Conservation (phyloP, 64 coral and sea anemone genomes). For the Pocillopora verrucosa region DNA sequence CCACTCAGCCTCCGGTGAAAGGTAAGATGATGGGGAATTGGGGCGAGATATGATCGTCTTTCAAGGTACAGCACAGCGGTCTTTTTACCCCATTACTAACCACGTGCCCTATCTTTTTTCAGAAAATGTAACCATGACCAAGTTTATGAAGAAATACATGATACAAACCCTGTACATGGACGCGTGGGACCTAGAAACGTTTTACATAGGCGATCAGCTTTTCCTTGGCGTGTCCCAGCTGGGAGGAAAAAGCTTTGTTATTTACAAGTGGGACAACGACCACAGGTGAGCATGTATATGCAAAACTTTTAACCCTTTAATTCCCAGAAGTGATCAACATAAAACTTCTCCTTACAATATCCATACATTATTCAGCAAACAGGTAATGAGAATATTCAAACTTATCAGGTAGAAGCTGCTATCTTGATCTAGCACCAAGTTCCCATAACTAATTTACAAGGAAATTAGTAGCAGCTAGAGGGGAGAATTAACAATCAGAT, state of each 20-base stretch:
- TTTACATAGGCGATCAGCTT: constrained; percentile 63
- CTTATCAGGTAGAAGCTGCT: too few species aligned
- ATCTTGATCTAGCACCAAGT: too few species aligned
- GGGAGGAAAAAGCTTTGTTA: constrained; percentile 83
- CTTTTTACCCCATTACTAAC: neutral
- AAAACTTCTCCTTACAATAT: too few species aligned
- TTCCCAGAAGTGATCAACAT: too few species aligned
- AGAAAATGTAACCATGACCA: constrained; percentile 79
- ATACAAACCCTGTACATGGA: constrained; percentile 93
- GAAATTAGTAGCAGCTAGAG: too few species aligned
- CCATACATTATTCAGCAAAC: too few species aligned
- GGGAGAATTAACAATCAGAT: too few species aligned
- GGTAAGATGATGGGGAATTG: constrained; percentile 14
- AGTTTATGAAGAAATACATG: constrained; percentile 96
- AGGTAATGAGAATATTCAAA: too few species aligned
- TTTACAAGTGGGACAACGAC: constrained; percentile 88
- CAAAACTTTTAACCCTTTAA: neutral
- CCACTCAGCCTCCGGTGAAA: constrained; percentile 41
- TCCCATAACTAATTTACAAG: too few species aligned
- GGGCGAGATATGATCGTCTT: neutral
- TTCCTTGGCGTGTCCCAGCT: constrained; percentile 91
- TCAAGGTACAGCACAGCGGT: neutral
- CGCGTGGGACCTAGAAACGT: constrained; percentile 87
- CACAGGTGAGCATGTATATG: neutral
- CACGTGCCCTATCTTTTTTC: neutral